These are phyloP conservation scores for Dendroctonus ponderosae DNA, from an alignment of 1,140 invertebrate species.

Conservation along the genomic window DNA sequence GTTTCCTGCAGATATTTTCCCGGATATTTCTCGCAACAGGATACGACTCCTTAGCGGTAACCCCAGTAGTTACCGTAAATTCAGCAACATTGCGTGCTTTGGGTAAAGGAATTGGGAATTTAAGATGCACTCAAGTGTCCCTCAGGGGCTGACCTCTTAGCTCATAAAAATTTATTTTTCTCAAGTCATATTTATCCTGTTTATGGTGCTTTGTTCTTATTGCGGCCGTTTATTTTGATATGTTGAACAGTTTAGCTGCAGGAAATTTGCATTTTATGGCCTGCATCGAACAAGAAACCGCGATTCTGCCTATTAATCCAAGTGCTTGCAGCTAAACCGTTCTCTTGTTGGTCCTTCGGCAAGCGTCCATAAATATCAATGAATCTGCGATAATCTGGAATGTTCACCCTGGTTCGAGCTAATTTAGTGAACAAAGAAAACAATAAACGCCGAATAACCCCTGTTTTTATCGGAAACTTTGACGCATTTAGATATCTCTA, in stretches of 20 bases:
- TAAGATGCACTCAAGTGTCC: neutral
- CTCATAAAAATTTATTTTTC: conserved; percentile 1
- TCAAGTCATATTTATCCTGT: too few species aligned
- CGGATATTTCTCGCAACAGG: neutral
- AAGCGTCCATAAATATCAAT: too few species aligned
- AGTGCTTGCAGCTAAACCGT: too few species aligned
- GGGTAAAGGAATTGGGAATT: conserved; percentile 3
- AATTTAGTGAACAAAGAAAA: conserved; percentile 10
- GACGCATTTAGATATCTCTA: conserved; percentile 10
- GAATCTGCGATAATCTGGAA: neutral
- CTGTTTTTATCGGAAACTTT: conserved; percentile 4
- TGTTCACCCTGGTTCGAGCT: neutral
- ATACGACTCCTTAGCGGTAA: neutral
- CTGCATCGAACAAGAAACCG: too few species aligned
- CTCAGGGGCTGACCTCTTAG: conserved; percentile 1
- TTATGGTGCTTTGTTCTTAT: too few species aligned
- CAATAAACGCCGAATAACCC: conserved; percentile 10
- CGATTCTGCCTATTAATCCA: too few species aligned
- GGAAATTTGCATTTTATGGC: too few species aligned
- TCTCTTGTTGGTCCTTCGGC: too few species aligned
- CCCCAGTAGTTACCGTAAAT: neutral
- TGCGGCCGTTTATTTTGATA: too few species aligned
- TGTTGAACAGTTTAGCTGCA: too few species aligned
- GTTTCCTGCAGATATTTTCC: neutral
- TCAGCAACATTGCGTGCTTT: conserved; percentile 1